A percentile compares a stretch with the other conserved stretches of the same genome.
Conservation (phyloP, 2,113 vertebrate species). For the Myrmophylax atrothorax region DNA sequence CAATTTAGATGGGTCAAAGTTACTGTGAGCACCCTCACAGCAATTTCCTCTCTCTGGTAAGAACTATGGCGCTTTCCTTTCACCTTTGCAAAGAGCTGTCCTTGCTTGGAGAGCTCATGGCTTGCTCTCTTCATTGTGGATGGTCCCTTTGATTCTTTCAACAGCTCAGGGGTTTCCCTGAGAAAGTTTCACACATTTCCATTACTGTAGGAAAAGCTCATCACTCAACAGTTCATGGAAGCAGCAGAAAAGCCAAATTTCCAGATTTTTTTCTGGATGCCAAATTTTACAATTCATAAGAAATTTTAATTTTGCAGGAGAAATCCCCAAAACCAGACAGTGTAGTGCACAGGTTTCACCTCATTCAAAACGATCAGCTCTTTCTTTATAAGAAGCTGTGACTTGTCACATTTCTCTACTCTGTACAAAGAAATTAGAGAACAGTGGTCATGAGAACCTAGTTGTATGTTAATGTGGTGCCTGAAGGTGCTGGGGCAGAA, state of each 20-base stretch:
- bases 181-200: background rate
- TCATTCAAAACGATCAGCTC: background rate
- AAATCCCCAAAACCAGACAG: background rate
- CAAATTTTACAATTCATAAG: background rate
- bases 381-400: background rate
- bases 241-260: background rate
- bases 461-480: fast-evolving
- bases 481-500: background rate
- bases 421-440: background rate
- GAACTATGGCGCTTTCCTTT: background rate
- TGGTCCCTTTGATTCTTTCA: background rate
- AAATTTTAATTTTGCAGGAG: background rate
- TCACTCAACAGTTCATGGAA: background rate
- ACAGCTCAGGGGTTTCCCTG: background rate
- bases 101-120: background rate
- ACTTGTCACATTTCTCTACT: background rate
- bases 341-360: background rate
- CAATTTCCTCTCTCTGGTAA: background rate
- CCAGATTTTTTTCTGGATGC: background rate
- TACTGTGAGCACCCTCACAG: background rate
- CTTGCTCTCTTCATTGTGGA: background rate
- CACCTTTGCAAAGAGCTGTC: background rate
- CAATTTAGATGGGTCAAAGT: background rate
- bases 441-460: background rate
- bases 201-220: background rate